These are phyloP conservation scores for Pseudomugil gertrudae DNA, from an alignment of 2,797 vertebrate species.

Conservation along the genomic window DNA sequence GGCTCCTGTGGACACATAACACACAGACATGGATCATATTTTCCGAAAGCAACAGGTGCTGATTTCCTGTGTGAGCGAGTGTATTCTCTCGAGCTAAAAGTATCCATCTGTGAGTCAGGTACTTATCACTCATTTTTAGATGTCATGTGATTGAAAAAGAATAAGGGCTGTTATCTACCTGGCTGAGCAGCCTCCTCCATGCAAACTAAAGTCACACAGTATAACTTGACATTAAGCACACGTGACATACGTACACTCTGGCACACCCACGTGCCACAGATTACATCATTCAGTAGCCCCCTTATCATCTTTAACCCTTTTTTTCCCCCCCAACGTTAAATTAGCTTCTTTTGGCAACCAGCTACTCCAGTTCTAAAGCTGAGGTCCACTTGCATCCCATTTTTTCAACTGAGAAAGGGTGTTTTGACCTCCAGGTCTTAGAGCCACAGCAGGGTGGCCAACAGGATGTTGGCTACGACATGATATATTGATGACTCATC, in stretches of 20 bases:
- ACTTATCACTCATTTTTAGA: constrained; percentile 22
- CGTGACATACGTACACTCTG: neutral
- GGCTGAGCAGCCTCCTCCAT: constrained; percentile 11
- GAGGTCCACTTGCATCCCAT: constrained; percentile 31
- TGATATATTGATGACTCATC: constrained; percentile 23
- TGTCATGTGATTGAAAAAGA: constrained; percentile 8
- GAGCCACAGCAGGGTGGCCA: constrained; percentile 45
- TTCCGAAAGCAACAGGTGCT: constrained; percentile 40
- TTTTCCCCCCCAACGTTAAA: constrained; percentile 18
- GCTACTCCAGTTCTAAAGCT: constrained; percentile 17
- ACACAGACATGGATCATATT: constrained; percentile 18
- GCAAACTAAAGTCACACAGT: constrained; percentile 4
- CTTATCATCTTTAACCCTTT: constrained; percentile 22
- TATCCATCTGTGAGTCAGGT: constrained; percentile 29
- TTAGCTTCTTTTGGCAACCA: constrained; percentile 16
- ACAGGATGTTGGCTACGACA: constrained; percentile 27
- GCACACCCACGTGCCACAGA: constrained; percentile 15
- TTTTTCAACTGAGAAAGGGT: constrained; percentile 17
- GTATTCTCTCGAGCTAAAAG: constrained; percentile 21
- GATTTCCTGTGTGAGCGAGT: constrained; percentile 21
- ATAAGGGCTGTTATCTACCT: constrained; percentile 35
- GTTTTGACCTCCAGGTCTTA: constrained; percentile 38
- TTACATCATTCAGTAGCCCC: constrained; percentile 25
- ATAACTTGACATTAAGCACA: constrained; percentile 22
- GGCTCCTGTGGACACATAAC: constrained; percentile 4